Conservation (phyloP, 2,113 vertebrate species). For the Gnathonemus longibarbis region DNA sequence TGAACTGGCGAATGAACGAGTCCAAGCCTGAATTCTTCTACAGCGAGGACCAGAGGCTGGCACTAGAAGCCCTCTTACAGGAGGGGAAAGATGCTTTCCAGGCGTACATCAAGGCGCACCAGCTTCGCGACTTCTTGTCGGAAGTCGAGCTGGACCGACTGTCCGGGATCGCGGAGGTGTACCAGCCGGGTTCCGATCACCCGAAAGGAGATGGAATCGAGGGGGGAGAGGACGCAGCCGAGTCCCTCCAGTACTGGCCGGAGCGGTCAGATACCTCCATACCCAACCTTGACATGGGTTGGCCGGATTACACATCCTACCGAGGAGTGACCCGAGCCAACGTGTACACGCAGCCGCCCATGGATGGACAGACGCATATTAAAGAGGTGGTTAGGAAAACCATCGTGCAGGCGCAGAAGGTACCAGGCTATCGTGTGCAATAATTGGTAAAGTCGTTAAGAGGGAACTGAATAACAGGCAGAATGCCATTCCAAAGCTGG, state of each 20-base stretch:
- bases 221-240: slow-evolving; percentile 49
- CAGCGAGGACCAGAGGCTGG: slow-evolving; percentile 86
- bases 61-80: slow-evolving; percentile 71
- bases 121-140: slow-evolving; percentile 80
- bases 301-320: slow-evolving; percentile 82
- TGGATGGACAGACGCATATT: slow-evolving; percentile 80
- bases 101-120: slow-evolving; percentile 59
- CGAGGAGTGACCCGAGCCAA: slow-evolving; percentile 85
- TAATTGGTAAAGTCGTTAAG: not conserved
- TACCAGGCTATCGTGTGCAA: slow-evolving; percentile 33
- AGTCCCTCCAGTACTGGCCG: slow-evolving; percentile 92
- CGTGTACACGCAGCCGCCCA: slow-evolving; percentile 86
- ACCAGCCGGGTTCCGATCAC: slow-evolving; percentile 73
- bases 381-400: slow-evolving; percentile 93
- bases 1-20: slow-evolving; percentile 89
- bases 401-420: slow-evolving; percentile 86
- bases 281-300: slow-evolving; percentile 87
- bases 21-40: slow-evolving; percentile 94
- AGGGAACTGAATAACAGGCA: not conserved
- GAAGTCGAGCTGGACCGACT: slow-evolving; percentile 76
- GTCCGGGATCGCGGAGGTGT: slow-evolving; percentile 59
- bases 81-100: slow-evolving; percentile 70
- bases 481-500: not conserved
- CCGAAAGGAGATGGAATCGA: slow-evolving; percentile 39
- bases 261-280: slow-evolving; percentile 84